Conservation (phyloP, 2,888 invertebrate genomes). For the Chrysolina oricalcia region DNA sequence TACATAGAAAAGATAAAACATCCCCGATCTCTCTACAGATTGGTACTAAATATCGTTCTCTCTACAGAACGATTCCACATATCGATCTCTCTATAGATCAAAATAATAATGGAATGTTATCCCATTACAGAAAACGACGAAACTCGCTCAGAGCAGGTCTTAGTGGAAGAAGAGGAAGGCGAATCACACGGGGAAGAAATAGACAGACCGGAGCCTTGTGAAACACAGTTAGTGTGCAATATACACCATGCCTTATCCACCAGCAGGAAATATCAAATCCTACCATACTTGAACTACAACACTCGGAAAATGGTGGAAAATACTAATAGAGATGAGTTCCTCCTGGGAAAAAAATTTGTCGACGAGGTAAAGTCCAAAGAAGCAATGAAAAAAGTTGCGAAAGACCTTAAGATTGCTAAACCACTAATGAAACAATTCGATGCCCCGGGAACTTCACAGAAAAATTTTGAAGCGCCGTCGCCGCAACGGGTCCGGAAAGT, state of each 20-base stretch:
- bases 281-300: not conserved
- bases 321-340: conserved; percentile 28
- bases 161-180: no score
- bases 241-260: conserved; percentile 33
- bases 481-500: not conserved
- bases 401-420: not conserved
- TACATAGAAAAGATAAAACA: not conserved
- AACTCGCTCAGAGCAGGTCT: no score
- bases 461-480: not conserved
- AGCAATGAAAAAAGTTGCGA: conserved; percentile 32
- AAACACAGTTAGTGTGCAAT: conserved; percentile 28
- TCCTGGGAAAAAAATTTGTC: conserved; percentile 30
- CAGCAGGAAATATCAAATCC: conserved; percentile 29
- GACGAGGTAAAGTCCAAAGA: conserved; percentile 26
- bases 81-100: not conserved
- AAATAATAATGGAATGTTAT: not conserved
- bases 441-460: not conserved
- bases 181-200: no score
- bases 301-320: not conserved
- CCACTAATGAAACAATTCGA: not conserved
- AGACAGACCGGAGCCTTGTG: not conserved
- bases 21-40: conserved; percentile 7
- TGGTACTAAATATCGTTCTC: not conserved
- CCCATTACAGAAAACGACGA: not conserved
- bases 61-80: not conserved